Evolutionary conservation across 2,888 invertebrate genomes (phyloP), one percentile per base, ranked within the genome.

Genomic region (Platypus cylindrus): DNA sequence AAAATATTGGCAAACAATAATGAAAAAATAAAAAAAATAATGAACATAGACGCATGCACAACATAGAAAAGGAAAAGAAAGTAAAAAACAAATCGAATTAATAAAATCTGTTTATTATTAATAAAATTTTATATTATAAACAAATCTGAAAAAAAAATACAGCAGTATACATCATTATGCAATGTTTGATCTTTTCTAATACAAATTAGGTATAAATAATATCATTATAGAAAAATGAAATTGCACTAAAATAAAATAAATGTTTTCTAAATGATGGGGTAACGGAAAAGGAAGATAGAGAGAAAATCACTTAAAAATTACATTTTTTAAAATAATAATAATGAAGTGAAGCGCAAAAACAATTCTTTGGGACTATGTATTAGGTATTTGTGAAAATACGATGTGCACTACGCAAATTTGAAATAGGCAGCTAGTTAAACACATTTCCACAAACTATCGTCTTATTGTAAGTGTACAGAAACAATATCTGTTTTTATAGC

Each of bases 81-180:
- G 27, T 17, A 13, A 18, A 26, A 42, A 38, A 38, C 12, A 27
- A 23, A 36, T 13, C 12, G 26, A 32, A 22, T 37, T 18, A 30
- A 39, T 39, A 37, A 42, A 32, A 42, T 23, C 14, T 17, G 25
- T 32, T 42, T 39, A 36, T 36, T 30, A 30, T 18, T 29, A 23
- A 30, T 40, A n/a, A n/a, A n/a, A n/a, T 34, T 32, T 31, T 11
- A 15, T 28, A 28, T 26, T 38, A 41, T 38, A 41, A 41, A 41
- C 41, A 38, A 38, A 36, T 41, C 32, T 36, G 38, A 38, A 38
- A 38, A 41, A 38, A n/a, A n/a, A n/a, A n/a, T n/a, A n/a, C 34
- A 30, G 38, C 33, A 38, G 31, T 35, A 38, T 38, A 38, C 34
- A 38, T 17, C 26, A n/a, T n/a, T n/a, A n/a, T n/a, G n/a, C n/a